Conservation (phyloP, 2,113 vertebrate genomes). For the Gasterosteus aculeatus region DNA sequence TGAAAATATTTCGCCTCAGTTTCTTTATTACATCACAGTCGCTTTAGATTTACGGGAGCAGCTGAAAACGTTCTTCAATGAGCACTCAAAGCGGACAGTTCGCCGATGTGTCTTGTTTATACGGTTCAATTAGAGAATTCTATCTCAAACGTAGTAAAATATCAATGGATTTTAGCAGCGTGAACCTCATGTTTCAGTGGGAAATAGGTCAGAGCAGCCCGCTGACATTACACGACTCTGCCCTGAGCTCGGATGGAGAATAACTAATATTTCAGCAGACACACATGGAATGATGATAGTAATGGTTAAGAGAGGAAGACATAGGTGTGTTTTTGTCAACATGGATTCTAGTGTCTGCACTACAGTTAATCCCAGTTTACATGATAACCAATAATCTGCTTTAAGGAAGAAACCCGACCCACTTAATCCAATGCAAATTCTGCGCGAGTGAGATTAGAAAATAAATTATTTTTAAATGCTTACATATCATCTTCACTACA, state of each 20-base stretch:
- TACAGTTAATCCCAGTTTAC: background rate
- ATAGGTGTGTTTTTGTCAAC: background rate
- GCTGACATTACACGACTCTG: background rate
- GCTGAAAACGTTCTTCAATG: slow-evolving; percentile 2
- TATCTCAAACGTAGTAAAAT: background rate
- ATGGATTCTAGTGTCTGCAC: background rate
- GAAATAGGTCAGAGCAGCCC: slow-evolving; percentile 29
- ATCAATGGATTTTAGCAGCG: background rate
- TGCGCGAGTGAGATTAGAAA: background rate
- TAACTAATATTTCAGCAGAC: background rate
- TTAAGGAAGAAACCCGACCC: background rate
- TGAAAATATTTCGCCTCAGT: background rate
- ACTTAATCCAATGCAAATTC: background rate
- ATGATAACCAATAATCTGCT: background rate
- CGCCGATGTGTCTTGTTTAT: background rate
- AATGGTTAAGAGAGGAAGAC: background rate
- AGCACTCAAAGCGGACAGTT: background rate
- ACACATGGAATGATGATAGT: background rate
- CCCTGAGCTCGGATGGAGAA: background rate
- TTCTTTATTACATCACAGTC: slow-evolving; percentile 27
- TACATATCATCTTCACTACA: background rate
- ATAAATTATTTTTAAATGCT: background rate
- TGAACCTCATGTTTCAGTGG: slow-evolving; percentile 1
- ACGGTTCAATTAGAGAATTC: background rate
- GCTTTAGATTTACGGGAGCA: background rate